phyloP scores from a whole-genome alignment of 2,113 vertebrate species.

The Brachyistius frenatus region DNA sequence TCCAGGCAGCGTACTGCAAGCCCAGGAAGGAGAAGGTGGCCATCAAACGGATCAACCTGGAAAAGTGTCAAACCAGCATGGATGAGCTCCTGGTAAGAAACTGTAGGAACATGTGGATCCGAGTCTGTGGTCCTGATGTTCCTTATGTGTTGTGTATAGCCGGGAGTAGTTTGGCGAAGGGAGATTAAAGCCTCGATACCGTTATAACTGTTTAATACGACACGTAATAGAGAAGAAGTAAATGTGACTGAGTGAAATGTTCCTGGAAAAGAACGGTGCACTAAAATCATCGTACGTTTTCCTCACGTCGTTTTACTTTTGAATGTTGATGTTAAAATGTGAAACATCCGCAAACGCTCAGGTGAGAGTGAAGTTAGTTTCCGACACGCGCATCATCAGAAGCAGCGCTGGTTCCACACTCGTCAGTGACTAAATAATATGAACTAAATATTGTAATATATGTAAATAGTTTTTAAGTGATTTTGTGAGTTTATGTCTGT shows the following conservation, averaged over 20 bases:
- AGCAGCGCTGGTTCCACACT: not conserved
- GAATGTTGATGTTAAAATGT: too few relatives aligned
- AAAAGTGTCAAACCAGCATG: conserved; percentile 98
- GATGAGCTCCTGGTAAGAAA: conserved; percentile 93
- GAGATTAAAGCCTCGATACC: not conserved
- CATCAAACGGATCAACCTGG: conserved; percentile 96
- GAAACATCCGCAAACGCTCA: too few relatives aligned
- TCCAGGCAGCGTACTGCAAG: conserved; percentile 92
- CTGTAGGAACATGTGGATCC: not conserved
- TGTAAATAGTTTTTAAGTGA: too few relatives aligned
- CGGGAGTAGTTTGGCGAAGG: conserved; percentile 12
- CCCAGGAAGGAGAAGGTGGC: conserved; percentile 97
- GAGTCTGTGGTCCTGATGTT: conserved; percentile 28
- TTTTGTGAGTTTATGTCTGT: too few relatives aligned
- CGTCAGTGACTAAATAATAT: too few relatives aligned
- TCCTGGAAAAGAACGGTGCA: not conserved
- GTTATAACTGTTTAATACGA: not conserved
- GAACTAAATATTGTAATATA: too few relatives aligned
- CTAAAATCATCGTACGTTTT: not conserved
- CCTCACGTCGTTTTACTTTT: not conserved
- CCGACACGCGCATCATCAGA: not conserved
- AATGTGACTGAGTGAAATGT: not conserved
- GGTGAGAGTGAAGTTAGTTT: too few relatives aligned
- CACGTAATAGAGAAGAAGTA: not conserved
- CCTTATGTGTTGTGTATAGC: not conserved